phyloP scores from a whole-genome alignment of 2,888 invertebrate species.

The Sycophila texana region DNA sequence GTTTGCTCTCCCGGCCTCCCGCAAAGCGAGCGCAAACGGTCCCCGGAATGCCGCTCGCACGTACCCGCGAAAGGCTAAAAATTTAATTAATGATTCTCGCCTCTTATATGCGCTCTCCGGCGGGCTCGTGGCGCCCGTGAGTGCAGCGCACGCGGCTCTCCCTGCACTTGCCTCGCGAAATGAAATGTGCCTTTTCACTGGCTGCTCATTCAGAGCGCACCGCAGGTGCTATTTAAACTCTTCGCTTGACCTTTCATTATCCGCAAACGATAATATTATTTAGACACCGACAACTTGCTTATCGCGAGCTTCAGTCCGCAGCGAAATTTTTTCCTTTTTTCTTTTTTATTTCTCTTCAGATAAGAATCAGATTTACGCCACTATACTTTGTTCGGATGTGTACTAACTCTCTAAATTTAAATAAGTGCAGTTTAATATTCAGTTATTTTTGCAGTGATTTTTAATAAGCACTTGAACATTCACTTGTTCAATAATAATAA shows the following conservation, averaged over 20 bases:
- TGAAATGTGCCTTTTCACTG: constrained; percentile 4
- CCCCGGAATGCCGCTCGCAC: neutral
- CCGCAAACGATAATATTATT: constrained; percentile 7
- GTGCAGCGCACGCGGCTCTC: neutral
- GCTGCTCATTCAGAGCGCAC: neutral
- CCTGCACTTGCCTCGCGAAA: neutral
- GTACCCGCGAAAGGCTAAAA: constrained; percentile 26
- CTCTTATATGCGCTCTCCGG: neutral
- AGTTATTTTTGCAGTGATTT: too few species aligned
- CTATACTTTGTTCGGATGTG: too few species aligned
- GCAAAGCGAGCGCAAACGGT: constrained; percentile 15
- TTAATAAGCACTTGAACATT: too few species aligned
- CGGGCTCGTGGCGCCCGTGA: neutral
- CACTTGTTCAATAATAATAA: too few species aligned
- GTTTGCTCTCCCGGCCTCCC: constrained; percentile 31
- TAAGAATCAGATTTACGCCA: too few species aligned
- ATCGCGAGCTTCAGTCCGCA: neutral
- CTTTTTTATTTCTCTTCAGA: too few species aligned
- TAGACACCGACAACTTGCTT: neutral
- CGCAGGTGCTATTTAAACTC: neutral
- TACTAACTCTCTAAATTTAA: too few species aligned
- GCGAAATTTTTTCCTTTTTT: neutral
- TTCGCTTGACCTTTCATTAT: constrained; percentile 17
- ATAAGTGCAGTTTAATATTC: too few species aligned
- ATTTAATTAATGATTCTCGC: constrained; percentile 47